Base-by-base conservation (phyloP, 2,797 vertebrate genomes). In the Phalloptychus januarius region DNA sequence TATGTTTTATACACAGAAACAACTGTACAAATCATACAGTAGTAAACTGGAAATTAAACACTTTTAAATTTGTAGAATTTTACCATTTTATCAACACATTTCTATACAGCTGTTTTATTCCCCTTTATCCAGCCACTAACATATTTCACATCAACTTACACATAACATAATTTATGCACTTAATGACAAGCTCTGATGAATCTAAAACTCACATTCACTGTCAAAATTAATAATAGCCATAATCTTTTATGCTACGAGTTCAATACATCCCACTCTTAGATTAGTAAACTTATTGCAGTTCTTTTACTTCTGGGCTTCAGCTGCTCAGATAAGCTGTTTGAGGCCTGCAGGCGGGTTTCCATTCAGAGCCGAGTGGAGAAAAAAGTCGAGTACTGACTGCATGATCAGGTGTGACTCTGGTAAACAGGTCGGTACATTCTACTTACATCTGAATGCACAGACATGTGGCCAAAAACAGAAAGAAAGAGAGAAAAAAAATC, bases 1-100 rank as follows among this genome's bases (percentile, higher is more conserved):
- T 80, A 86, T 71, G 79, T 90, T 88, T 89, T 92, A 86, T 90
- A 94, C 92, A 94, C 90, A 88, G 77, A 89, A 86, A 83, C 88
- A 87, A 90, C 90, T 91, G 88, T 95, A 95, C 92, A 95, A 93
- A 94, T 93, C 86, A 87, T 93, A 95, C 86, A 93, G 86, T 87
- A 92, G 91, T 90, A 92, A 92, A 92, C 89, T 90, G 78, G 73
- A 88, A 94, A 94, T 89, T 87, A 70, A 87, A 90, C 85, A 86
- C 83, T 90, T 86, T 81, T 52, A 79, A 76, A 79, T 83, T 86
- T 88, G 85, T 87, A 88, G 79, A 90, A 86, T 90, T 86, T 88
- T 90, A 91, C 72, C 83, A 79, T 87, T 90, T 93, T 78, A 89
- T 88, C 83, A 81, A 83, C 82, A 77, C 72, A 82, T 93, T 89